Evolutionary conservation across 2,113 vertebrate species (phyloP), one percentile per base, ranked within the genome.

Genomic region (Tachuris rubrigastra): DNA sequence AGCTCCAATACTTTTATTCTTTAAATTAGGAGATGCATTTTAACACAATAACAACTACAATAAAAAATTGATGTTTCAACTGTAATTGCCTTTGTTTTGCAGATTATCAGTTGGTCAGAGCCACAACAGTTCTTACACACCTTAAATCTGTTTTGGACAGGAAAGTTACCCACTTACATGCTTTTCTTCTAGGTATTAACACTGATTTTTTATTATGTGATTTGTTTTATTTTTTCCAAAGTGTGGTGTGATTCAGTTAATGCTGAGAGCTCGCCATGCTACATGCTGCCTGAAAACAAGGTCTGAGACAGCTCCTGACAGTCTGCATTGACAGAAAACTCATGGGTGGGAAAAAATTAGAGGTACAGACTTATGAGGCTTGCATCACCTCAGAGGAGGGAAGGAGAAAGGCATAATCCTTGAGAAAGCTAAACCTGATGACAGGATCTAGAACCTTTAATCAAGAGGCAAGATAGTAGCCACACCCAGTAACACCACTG

Each of bases 361-460:
- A 94, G 47, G 63, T 39, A 67, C 22, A 71, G 68, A 47, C 63
- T 90, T 96, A 63, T 79, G 86, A 69, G 55, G 44, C 35, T 94
- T 97, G 76, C 90, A 50, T 93, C 82, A 93, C 44, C 72, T 78
- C 60, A 86, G 72, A 66, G 47, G 50, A 73, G 24, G 9, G 59
- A 66, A 79, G 42, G 42, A 44, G 72, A 83, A 91, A 83, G 39
- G 71, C 56, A 8, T 79, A 89, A 83, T 22, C 14, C 79, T 76
- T 90, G 85, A 80, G 85, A 97, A 96, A 94, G 79, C 59, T 63
- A 86, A 97, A 91, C 87, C 63, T 83, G 56, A 59, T 88, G 87
- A 63, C 33, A 5, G 33, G 78, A 72, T 58, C 53, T 78, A 86
- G 50, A 80, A 62, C 21, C 72, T 94, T 75, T 93, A 60, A 94